phyloP scores from a whole-genome alignment of 2,113 vertebrate species.

The Poicephalus meyeri region DNA sequence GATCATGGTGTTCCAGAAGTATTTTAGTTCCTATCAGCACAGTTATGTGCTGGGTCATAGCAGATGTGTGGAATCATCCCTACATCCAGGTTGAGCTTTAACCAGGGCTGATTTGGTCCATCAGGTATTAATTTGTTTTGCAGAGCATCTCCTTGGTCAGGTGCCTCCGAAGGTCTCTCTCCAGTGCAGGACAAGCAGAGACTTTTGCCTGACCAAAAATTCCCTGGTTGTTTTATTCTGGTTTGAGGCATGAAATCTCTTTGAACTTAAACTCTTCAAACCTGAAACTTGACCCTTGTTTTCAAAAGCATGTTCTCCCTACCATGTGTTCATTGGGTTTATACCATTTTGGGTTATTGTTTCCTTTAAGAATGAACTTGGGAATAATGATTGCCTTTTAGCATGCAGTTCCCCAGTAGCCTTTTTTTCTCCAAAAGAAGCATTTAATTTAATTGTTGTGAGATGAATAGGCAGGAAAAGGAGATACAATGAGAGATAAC shows the following conservation, averaged over 20 bases:
- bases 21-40: not conserved
- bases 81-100: not conserved
- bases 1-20: not conserved
- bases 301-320: not conserved
- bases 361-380: not conserved
- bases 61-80: not conserved
- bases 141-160: not conserved
- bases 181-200: not conserved
- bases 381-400: constrained; percentile 17
- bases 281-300: not conserved
- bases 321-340: not conserved
- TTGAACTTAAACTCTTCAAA: not conserved
- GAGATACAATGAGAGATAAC: constrained; percentile 27
- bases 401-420: not conserved
- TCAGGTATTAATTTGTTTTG: not conserved
- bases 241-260: not conserved
- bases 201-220: not conserved
- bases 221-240: not conserved
- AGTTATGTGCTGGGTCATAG: fast-evolving
- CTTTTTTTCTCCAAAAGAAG: not conserved
- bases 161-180: not conserved
- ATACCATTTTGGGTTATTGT: not conserved
- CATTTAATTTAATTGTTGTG: constrained; percentile 33
- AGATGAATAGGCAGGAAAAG: constrained; percentile 3
- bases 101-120: not conserved